Evolutionary conservation across 2,113 vertebrate species (phyloP), one percentile per base, ranked within the genome.

Genomic region (Tenrec ecaudatus): DNA sequence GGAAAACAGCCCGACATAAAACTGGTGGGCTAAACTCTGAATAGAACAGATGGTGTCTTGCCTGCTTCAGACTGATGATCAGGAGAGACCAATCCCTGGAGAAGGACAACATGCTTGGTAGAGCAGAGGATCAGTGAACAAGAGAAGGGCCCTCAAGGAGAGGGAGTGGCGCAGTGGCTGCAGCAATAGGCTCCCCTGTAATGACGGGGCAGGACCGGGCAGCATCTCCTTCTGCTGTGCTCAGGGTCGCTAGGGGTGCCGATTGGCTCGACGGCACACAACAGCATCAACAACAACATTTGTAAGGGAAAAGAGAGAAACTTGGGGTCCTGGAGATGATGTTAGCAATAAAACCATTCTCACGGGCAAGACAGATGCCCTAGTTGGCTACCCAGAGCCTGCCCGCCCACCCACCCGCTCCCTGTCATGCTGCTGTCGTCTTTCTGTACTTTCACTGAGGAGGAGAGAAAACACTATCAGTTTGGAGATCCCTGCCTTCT

Each of bases 401-500:
- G 8, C 22, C 19, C 14, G 82, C 27, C 6, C 23, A 2, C 22
- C 19, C 14, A 40, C 40, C 40, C 40, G n/a, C 33, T 10, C 15
- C n/a, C 19, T 12, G 53, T 62, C 89, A 40, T 17, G 9, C 19
- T 90, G 80, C 82, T 78, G 31, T 68, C 66, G 36, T 82, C 1
- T 22, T 89, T 87, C 1, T 75, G 23, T 86, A 91, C 43, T 64
- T 88, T 73, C 86, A 89, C 0, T n/a, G 88, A 83, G 75, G 36
- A 64, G 60, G 9, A 83, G 95, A 53, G 47, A 53, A 53, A 90
- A 95, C 97, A 88, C 1, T 0, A 40, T 40, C 82, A 89, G 38
- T 22, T 43, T 57, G n/a, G 86, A 86, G 83, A 76, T 17, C 31
- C 62, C 77, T 19, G 31, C 91, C 93, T 95, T 88, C 94, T 33